phyloP scores from a whole-genome alignment of 2,113 vertebrate genomes.

The Lycaon pictus region DNA sequence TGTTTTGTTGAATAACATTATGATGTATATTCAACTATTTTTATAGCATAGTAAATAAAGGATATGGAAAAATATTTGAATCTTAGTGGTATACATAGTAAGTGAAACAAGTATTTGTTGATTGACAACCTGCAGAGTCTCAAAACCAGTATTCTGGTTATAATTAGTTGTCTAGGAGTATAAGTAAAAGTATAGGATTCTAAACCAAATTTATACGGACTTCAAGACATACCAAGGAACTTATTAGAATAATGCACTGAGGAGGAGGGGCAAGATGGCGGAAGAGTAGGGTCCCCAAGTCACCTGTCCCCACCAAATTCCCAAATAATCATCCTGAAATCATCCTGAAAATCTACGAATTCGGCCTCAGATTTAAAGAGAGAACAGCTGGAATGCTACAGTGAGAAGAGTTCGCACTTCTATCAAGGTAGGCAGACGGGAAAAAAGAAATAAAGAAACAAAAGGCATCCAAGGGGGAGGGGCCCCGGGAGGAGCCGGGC shows the following conservation, averaged over 20 bases:
- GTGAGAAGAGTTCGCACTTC: too few species aligned
- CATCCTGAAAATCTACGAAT: too few species aligned
- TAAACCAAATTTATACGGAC: slow-evolving; percentile 34
- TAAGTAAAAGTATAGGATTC: not conserved
- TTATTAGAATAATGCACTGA: not conserved
- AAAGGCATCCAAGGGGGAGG: too few species aligned
- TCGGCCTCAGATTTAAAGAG: too few species aligned
- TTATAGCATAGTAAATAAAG: not conserved
- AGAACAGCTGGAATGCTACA: too few species aligned
- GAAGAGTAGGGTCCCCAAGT: too few species aligned
- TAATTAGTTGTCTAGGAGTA: not conserved
- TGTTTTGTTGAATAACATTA: not conserved
- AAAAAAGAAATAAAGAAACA: too few species aligned
- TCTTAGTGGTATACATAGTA: not conserved
- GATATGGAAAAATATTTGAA: not conserved
- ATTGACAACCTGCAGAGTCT: not conserved
- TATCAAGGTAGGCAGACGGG: too few species aligned
- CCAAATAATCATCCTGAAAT: too few species aligned
- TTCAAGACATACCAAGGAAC: not conserved
- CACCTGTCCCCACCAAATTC: too few species aligned
- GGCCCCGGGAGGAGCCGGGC: too few species aligned
- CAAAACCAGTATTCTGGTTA: not conserved
- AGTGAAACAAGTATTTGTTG: slow-evolving; percentile 31
- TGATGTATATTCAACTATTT: not conserved
- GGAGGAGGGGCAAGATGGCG: too few species aligned